phyloP scores from a whole-genome alignment of 2,113 vertebrate genomes.

The Plestiodon gilberti region DNA sequence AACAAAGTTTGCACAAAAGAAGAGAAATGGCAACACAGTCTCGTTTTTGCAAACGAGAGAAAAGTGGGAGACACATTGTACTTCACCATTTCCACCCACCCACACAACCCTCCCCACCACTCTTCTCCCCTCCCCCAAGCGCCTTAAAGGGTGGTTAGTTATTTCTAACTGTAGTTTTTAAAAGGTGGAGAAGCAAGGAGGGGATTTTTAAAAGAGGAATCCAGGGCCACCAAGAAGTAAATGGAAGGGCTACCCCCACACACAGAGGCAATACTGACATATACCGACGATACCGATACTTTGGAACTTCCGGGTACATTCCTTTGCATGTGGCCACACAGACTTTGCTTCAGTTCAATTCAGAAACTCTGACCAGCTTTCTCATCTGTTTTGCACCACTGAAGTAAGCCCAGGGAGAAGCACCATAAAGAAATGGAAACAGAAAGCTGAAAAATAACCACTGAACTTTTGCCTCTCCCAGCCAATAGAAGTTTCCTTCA shows the following conservation, averaged over 20 bases:
- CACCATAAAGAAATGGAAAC: constrained; percentile 21
- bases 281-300: rapidly evolving
- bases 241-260: not conserved
- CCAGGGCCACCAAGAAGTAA: not conserved
- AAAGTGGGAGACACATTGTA: not conserved
- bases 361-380: not conserved
- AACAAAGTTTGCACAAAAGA: not conserved
- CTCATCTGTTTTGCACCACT: rapidly evolving
- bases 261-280: rapidly evolving
- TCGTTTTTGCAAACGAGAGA: not conserved
- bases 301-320: not conserved
- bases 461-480: not conserved
- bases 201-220: not conserved
- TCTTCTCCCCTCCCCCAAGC: not conserved
- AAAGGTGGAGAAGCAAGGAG: not conserved
- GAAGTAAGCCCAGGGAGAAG: not conserved
- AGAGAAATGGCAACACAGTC: not conserved
- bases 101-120: not conserved
- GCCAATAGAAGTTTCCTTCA: not conserved
- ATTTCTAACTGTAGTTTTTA: not conserved
- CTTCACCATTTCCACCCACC: not conserved
- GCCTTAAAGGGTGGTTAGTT: not conserved
- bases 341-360: not conserved
- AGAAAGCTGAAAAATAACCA: not conserved
- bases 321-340: not conserved